These are phyloP conservation scores for Typhlomys cinereus DNA, from an alignment of 2,113 vertebrate species.

Conservation along the genomic window DNA sequence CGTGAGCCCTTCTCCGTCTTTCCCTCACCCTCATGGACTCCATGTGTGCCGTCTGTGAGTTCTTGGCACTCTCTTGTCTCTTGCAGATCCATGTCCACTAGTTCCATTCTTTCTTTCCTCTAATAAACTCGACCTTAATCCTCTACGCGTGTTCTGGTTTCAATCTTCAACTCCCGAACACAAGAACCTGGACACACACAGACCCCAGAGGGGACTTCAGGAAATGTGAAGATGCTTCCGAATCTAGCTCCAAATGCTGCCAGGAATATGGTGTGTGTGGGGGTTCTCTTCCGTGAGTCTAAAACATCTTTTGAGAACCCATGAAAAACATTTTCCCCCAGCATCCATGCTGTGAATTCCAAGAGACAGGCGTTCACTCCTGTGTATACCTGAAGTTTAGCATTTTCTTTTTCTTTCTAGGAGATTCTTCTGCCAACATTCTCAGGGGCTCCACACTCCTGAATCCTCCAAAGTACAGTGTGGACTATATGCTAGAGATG, in stretches of 20 bases:
- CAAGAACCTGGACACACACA: too few relatives aligned
- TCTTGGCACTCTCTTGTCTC: too few relatives aligned
- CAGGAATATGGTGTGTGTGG: constrained; percentile 4
- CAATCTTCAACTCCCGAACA: too few relatives aligned
- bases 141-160: too few relatives aligned
- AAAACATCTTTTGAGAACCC: constrained; percentile 41
- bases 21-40: too few relatives aligned
- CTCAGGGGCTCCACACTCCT: constrained; percentile 52
- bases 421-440: background rate
- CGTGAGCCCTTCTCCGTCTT: too few relatives aligned
- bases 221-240: constrained; percentile 56
- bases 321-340: constrained; percentile 45
- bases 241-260: constrained; percentile 55
- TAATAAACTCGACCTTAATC: too few relatives aligned
- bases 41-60: too few relatives aligned
- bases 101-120: too few relatives aligned
- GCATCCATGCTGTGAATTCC: background rate
- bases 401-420: constrained; percentile 42
- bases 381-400: constrained; percentile 53
- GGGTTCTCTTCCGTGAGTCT: constrained; percentile 11
- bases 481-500: background rate
- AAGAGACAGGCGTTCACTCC: constrained; percentile 53
- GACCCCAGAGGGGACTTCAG: too few relatives aligned
- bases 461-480: background rate
- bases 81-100: too few relatives aligned